phyloP scores from a whole-genome alignment of 2,888 invertebrate genomes.

The Mythimna loreyi region DNA sequence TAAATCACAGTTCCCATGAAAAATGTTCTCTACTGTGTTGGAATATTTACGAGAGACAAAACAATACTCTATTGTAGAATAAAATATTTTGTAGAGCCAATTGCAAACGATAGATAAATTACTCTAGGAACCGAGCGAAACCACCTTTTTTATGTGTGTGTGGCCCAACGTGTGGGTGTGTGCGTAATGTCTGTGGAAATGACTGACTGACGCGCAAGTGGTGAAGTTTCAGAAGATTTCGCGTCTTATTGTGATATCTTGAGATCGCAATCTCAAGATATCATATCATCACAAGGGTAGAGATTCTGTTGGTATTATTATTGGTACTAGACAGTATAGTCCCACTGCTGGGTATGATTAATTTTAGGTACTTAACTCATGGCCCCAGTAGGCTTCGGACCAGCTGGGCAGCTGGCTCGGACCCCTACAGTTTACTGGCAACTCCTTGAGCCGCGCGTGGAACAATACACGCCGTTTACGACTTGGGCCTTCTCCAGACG shows the following conservation, averaged over 20 bases:
- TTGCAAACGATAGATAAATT: slow-evolving; percentile 53
- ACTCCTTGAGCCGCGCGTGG: too few species aligned
- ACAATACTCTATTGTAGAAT: slow-evolving; percentile 35
- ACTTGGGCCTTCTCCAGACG: too few species aligned
- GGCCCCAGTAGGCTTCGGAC: too few species aligned
- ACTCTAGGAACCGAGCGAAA: slow-evolving; percentile 44
- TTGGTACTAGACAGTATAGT: too few species aligned
- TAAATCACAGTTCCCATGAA: slow-evolving; percentile 11
- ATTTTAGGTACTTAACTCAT: too few species aligned
- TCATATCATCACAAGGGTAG: background rate
- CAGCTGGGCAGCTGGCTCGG: too few species aligned
- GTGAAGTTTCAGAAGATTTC: slow-evolving; percentile 23
- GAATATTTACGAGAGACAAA: slow-evolving; percentile 29
- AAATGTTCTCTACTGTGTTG: slow-evolving; percentile 3
- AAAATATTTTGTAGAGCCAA: slow-evolving; percentile 35
- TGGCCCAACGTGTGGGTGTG: slow-evolving; percentile 10
- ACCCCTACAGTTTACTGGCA: too few species aligned
- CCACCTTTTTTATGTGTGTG: slow-evolving; percentile 28
- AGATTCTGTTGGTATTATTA: background rate
- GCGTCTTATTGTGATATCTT: slow-evolving; percentile 21
- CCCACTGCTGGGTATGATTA: too few species aligned
- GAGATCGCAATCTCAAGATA: too few species aligned
- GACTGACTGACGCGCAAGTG: slow-evolving; percentile 36
- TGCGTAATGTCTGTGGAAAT: slow-evolving; percentile 33
- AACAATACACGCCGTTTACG: too few species aligned